A percentile compares a stretch with the other conserved stretches of the same genome.
Conservation (phyloP, 2,797 vertebrate genomes). For the Chanos chanos region DNA sequence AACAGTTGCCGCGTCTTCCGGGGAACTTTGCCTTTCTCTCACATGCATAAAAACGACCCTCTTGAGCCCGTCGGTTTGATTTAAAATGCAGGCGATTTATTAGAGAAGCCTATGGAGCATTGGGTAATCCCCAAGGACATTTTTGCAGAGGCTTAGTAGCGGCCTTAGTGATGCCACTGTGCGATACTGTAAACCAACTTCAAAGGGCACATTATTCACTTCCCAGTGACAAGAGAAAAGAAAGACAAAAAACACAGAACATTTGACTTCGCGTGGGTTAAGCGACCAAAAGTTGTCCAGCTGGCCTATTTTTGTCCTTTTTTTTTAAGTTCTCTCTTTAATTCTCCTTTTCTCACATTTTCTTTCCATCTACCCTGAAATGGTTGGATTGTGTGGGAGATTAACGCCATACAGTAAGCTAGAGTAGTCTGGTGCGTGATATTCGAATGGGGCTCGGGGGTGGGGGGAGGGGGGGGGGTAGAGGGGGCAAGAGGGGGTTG, state of each 20-base stretch:
- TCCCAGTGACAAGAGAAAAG: slow-evolving; percentile 55
- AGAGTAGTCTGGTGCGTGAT: slow-evolving; percentile 50
- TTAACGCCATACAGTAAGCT: slow-evolving; percentile 60
- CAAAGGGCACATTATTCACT: slow-evolving; percentile 75
- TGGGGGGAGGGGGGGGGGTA: slow-evolving; percentile 48
- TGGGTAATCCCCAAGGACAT: slow-evolving; percentile 70
- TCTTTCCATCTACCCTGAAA: slow-evolving; percentile 39
- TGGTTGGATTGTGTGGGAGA: slow-evolving; percentile 45
- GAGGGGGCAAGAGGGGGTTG: background rate
- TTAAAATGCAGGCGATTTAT: slow-evolving; percentile 77
- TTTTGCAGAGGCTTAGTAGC: slow-evolving; percentile 75
- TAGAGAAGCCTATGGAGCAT: slow-evolving; percentile 68
- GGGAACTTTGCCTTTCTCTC: slow-evolving; percentile 25
- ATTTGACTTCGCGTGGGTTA: slow-evolving; percentile 65
- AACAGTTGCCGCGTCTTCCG: slow-evolving; percentile 66
- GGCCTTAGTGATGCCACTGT: slow-evolving; percentile 76
- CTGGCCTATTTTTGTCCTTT: slow-evolving; percentile 63
- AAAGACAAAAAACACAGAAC: slow-evolving; percentile 58
- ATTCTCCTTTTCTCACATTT: slow-evolving; percentile 34
- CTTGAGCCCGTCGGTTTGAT: slow-evolving; percentile 59
- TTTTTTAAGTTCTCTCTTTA: slow-evolving; percentile 35
- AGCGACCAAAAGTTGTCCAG: slow-evolving; percentile 72
- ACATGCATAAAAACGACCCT: background rate
- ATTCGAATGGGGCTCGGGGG: slow-evolving; percentile 52
- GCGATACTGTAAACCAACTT: slow-evolving; percentile 72